Evolutionary conservation across 2,113 vertebrate species (phyloP).

Genomic region (Clarias gariepinus): DNA sequence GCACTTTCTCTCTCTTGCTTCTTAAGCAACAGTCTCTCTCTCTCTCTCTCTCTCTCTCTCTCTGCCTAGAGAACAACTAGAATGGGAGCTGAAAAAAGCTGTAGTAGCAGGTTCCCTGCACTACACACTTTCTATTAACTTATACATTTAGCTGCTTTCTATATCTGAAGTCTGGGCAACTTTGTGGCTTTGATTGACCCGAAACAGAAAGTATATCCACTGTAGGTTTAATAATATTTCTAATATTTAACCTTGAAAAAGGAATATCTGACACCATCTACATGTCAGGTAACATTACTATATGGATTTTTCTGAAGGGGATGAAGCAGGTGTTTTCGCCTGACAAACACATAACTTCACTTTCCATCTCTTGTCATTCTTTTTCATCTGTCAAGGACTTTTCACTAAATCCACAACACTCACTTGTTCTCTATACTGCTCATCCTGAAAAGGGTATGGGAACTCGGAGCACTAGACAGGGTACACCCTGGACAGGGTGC

Average conservation of each 20-base stretch:
- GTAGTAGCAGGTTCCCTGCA: slow-evolving; percentile 62
- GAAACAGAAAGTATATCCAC: background rate
- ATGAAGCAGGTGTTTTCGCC: slow-evolving; percentile 5
- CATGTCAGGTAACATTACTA: background rate
- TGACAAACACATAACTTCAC: background rate
- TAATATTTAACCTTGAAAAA: slow-evolving; percentile 46
- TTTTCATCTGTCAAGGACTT: background rate
- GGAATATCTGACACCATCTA: background rate
- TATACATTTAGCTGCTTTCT: slow-evolving; percentile 60
- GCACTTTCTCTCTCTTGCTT: slow-evolving; percentile 43
- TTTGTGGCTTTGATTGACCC: slow-evolving; percentile 36
- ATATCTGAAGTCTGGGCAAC: slow-evolving; percentile 58
- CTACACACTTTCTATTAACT: slow-evolving; percentile 65
- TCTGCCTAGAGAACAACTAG: slow-evolving; percentile 38
- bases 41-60: slow-evolving; percentile 23
- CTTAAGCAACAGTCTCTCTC: slow-evolving; percentile 9
- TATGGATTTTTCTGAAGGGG: background rate
- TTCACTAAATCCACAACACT: background rate
- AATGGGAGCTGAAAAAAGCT: slow-evolving; percentile 78
- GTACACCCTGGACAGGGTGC: no score
- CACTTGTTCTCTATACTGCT: no score
- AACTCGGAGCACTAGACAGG: no score
- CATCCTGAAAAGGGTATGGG: no score
- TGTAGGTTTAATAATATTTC: slow-evolving; percentile 45
- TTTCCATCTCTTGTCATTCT: background rate